Conservation (phyloP, 2,888 invertebrate genomes). For the Limenitis camilla region DNA sequence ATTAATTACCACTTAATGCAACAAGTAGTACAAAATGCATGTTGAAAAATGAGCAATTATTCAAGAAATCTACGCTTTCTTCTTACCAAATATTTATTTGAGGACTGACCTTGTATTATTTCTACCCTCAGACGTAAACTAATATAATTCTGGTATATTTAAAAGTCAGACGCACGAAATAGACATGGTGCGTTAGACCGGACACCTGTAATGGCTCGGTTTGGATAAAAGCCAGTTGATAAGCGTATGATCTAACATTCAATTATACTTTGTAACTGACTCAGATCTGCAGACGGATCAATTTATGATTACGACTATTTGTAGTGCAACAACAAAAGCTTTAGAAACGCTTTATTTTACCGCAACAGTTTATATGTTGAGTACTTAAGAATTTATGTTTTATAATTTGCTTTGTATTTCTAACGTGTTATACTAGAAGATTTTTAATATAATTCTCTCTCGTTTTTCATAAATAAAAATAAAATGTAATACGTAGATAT, state of each 20-base stretch:
- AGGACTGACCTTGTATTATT: slow-evolving; percentile 61
- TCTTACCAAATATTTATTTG: slow-evolving; percentile 48
- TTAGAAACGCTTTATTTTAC: no score
- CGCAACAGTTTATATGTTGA: no score
- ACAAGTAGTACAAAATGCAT: no score
- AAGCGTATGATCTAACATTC: slow-evolving; percentile 23
- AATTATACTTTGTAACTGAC: slow-evolving; percentile 11
- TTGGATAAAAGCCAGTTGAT: slow-evolving; percentile 52
- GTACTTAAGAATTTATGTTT: no score
- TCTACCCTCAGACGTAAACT: slow-evolving; percentile 37
- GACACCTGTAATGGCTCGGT: slow-evolving; percentile 43
- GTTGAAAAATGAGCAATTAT: slow-evolving; percentile 9
- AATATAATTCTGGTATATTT: slow-evolving; percentile 44
- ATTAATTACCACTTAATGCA: no score
- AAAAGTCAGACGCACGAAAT: slow-evolving; percentile 19
- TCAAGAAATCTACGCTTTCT: slow-evolving; percentile 40
- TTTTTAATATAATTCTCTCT: no score
- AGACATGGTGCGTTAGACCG: slow-evolving; percentile 29
- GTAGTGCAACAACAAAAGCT: no score
- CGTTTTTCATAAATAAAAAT: no score
- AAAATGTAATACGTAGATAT: no score
- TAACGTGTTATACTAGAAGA: no score
- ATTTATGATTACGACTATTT: not conserved
- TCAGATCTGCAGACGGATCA: slow-evolving; percentile 6
- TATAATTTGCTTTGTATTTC: no score